Evolutionary conservation across 2,797 vertebrate genomes (phyloP).

Genomic region (Thripadectes ignobilis): DNA sequence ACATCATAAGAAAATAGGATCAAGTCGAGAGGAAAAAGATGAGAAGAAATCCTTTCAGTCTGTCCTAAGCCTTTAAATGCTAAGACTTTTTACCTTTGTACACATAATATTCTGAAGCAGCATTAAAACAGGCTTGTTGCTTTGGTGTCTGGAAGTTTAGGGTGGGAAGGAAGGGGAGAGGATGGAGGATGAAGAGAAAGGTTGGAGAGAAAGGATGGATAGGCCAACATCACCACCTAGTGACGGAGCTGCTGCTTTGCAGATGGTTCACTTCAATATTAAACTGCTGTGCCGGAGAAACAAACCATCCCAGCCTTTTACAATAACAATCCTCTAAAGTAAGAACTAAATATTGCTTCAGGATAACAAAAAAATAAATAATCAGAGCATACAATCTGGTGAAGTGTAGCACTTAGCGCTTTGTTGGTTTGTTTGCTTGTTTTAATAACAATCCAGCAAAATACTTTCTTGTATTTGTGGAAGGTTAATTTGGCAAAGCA

Average conservation of each 20-base stretch:
- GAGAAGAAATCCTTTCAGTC: background rate
- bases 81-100: background rate
- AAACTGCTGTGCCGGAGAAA: background rate
- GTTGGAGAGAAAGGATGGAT: background rate
- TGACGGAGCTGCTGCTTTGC: background rate
- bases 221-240: constrained; percentile 70
- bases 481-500: background rate
- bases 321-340: background rate
- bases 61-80: background rate
- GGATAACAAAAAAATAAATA: background rate
- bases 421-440: rapidly evolving
- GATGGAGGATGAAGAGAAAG: background rate
- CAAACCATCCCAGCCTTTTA: background rate
- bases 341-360: background rate
- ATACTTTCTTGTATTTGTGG: background rate
- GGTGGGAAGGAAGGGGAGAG: rapidly evolving
- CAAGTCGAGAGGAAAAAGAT: background rate
- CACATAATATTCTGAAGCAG: background rate
- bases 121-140: background rate
- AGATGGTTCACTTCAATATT: background rate
- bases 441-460: background rate
- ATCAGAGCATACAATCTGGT: background rate
- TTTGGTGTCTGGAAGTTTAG: background rate
- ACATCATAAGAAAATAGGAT: background rate
- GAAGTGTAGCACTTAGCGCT: background rate